Base-by-base conservation (phyloP, 2,113 vertebrate species). In the Callocephalon fimbriatum region DNA sequence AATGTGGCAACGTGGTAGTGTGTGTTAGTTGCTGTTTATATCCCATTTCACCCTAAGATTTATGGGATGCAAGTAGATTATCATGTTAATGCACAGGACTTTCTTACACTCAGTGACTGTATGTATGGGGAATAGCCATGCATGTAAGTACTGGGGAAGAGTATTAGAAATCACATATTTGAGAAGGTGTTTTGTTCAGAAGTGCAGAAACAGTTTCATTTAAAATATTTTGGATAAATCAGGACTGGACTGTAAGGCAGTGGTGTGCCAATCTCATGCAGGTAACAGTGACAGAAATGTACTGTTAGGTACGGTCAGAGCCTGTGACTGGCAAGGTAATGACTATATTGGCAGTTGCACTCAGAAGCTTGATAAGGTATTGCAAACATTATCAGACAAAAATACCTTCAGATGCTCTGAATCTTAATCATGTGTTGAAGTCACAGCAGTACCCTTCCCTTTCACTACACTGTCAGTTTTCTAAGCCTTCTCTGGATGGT, bases 391-490 rank as follows among this genome's bases (percentile, higher is more conserved):
- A 26, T 26, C 27, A 32, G 37, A 17, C 12, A 18, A 44, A 90
- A 90, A 35, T 12, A 10, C 38, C 31, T 20, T 32, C 38, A 51
- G 16, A 19, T 0, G 9, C 74, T 37, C 48, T 90, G 19, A 20
- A 42, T 27, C 12, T 2, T 37, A 25, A 13, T 10, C 1, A 0
- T 1, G 2, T 27, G 18, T 4, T 42, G 47, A n/a, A 54, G 26
- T 25, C 54, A 8, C 50, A 82, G 37, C 17, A 40, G 45, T 15
- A 21, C 47, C 32, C 14, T 74, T 38, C 40, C 12, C 22, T 53
- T 37, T 37, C 15, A 2, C 21, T 35, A 0, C 0, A 1, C 4
- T 32, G 8, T 47, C 0, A 0, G 14, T 15, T 71, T 77, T 59
- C 27, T 32, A 17, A 27, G 51, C n/a, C 21, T 61, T 9, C 27